phyloP scores from a whole-genome alignment of 2,888 invertebrate species.

The Notodonta dromedarius region DNA sequence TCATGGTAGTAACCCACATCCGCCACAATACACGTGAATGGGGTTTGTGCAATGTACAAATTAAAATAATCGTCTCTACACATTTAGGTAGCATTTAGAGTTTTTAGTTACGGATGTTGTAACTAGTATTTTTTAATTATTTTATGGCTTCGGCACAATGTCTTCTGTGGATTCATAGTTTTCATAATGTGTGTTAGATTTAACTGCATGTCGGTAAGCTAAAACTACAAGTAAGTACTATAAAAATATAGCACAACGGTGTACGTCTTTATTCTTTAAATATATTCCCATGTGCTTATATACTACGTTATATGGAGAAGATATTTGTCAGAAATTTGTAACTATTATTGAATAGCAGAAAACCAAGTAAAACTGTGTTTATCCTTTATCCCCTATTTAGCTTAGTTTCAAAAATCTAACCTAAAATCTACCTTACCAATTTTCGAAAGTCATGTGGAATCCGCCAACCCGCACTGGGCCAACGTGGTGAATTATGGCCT shows the following conservation, averaged over 20 bases:
- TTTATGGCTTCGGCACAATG: not conserved
- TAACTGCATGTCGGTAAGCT: not conserved
- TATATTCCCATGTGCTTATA: too few species aligned
- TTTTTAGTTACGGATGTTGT: not conserved
- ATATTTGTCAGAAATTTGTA: too few species aligned
- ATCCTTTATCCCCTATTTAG: not conserved
- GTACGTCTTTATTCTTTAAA: too few species aligned
- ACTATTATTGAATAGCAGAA: too few species aligned
- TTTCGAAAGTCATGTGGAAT: too few species aligned
- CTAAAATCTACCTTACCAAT: too few species aligned
- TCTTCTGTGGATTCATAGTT: not conserved
- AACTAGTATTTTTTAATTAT: not conserved
- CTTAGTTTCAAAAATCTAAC: not conserved
- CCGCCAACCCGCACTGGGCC: too few species aligned
- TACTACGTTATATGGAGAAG: too few species aligned
- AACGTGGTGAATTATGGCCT: too few species aligned
- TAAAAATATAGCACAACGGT: too few species aligned
- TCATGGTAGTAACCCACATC: constrained; percentile 25
- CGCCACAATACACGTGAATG: not conserved
- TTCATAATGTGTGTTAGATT: not conserved
- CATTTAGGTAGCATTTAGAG: not conserved
- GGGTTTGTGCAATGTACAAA: not conserved
- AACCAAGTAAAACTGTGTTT: too few species aligned
- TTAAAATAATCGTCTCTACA: not conserved
- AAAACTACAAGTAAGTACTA: not conserved